Base-by-base conservation (phyloP, 2,888 invertebrate genomes). In the Arge pagana region DNA sequence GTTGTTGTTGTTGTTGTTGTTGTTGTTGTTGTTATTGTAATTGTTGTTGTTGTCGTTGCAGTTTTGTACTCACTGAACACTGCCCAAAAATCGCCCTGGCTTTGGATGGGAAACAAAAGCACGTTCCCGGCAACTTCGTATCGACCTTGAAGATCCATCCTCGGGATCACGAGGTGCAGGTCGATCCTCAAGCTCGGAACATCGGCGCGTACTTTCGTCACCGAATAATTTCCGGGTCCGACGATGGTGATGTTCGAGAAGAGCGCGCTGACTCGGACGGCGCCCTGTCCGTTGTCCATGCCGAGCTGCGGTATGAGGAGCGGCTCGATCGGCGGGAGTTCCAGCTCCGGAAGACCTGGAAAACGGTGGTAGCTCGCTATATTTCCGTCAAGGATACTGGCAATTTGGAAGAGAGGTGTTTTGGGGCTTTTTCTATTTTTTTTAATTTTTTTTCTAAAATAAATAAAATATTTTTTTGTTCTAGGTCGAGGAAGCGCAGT, bases 51-150 rank as follows among this genome's bases (percentile, higher is more conserved):
- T 15, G 49, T n/a, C n/a, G n/a, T n/a, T n/a, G n/a, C n/a, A n/a
- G n/a, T n/a, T n/a, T n/a, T n/a, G n/a, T 18, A 79, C 83, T 84
- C 78, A 89, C 90, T 81, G 66, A 90, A 89, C 43, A 85, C 82
- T 8, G 89, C 89, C 89, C 88, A 89, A 74, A 90, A 91, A 64
- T 90, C 86, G 16, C 90, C 90, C 64, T 85, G 84, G 3, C 89
- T 89, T 55, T 89, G 81, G 11, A 91, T 88, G 0, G 90, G 90
- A 68, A 90, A 87, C 13, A 90, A 79, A 13, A 91, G 78, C 24
- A 90, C 87, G 65, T 89, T 89, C 15, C 90, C 90, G 1, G 82
- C 83, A 0, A 90, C 88, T 65, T 90, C 89, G 71, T 90, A 90
- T 58, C 82, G 83, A 33, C 90, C 90, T 3, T 85, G 83, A 52